Base-by-base conservation (phyloP, 2,113 vertebrate genomes). In the Camelus bactrianus region DNA sequence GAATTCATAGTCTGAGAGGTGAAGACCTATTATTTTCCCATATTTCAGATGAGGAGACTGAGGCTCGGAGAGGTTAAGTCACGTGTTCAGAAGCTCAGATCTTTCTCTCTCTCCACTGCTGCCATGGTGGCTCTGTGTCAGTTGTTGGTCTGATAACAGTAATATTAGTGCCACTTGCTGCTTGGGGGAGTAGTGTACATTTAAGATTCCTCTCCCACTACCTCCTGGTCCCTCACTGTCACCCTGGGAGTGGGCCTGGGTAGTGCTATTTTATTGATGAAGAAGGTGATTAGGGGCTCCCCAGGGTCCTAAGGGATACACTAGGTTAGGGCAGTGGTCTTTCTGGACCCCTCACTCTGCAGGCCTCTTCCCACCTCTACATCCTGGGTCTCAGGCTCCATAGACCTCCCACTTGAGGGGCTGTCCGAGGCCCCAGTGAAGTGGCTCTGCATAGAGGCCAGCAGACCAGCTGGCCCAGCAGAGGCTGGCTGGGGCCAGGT, bases 401-500 rank as follows among this genome's bases (percentile, higher is more conserved):
- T 12, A 72, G 19, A 20, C 58, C 17, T 70, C 10, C 42, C 4
- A 2, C 54, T 58, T 19, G 58, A 93, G 89, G 70, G 62, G 17
- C 89, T 84, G 76, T 79, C 76, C 32, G 5, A 15, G 48, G 26
- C 4, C n/a, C 5, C 35, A 54, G 46, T 3, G n/a, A 54, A 38
- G 22, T 8, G 9, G 19, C 7, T n/a, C 48, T 64, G 48, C 24
- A 64, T n/a, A 35, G 46, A 95, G 72, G 54, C 81, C 26, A 58
- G 52, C 67, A 30, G 70, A 80, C n/a, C 19, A 54, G 84, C 52
- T 67, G 52, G 67, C 42, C 65, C 1, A 8, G 80, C 67, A 73
- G 48, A 54, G 42, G n/a, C 28, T 92, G 97, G 2, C 64, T 4
- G 19, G 24, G 38, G 91, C 95, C 95, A 96, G 94, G 96, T 70